Base-by-base conservation (phyloP, 2,888 invertebrate species). In the Hyalella azteca region DNA sequence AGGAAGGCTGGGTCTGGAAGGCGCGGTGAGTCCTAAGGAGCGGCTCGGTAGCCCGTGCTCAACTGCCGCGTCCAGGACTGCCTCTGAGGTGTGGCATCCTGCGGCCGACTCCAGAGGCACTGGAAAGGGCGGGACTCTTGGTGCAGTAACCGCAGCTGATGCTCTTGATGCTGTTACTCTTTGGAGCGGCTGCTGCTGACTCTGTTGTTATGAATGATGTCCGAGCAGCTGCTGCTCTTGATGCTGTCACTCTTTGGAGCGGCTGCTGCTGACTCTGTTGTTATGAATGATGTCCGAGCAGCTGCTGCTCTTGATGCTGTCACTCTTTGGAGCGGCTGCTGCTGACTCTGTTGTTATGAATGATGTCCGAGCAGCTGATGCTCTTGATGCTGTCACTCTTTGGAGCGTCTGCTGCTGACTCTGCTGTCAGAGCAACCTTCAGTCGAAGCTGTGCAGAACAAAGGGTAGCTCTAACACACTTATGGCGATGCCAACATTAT, bases 21-120 rank as follows among this genome's bases (percentile, higher is more conserved):
- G 54, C n/a, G 22, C 54, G 13, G 22, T 15, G 15, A 22, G n/a
- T 13, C 59, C 11, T 2, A 5, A 59, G 59, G 59, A 59, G 59
- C 59, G 59, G 59, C 59, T 59, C 49, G 3, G 22, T 29, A 59
- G 59, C 36, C 60, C 36, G 60, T 60, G 60, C 60, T 60, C 26
- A 32, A 36, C 36, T 4, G 36, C 60, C 19, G 60, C 60, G 3
- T 60, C 60, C 60, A 60, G 60, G 60, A 60, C 60, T 60, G 60
- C 60, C 60, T 60, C 60, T 60, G 60, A 60, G 60, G 60, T 60
- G 60, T 60, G 60, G 60, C 60, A 60, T 32, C 4, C 60, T 60
- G 7, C 36, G 60, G 60, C 15, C 60, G 60, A 59, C 60, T 60
- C 60, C 60, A 60, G 60, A 60, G 60, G 60, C 60, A 60, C 60